Base-by-base conservation (phyloP, 2,888 invertebrate species). In the Acleris literana region DNA sequence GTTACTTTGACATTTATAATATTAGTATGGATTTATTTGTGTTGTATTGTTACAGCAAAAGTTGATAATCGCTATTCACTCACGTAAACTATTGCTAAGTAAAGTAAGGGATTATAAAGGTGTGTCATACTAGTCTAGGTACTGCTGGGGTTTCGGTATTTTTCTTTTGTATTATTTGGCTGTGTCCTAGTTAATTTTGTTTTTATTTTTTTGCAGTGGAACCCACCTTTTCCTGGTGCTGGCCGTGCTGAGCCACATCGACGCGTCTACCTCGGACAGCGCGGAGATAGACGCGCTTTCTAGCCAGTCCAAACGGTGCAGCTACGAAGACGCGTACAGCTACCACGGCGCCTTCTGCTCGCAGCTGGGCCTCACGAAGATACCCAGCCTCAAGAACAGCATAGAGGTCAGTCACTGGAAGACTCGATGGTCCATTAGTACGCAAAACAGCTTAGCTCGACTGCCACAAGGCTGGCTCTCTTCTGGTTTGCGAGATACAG, bases 291-390 rank as follows among this genome's bases (percentile, higher is more conserved):
- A 89, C 64, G 83, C 79, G 6, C 70, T 92, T 62, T 76, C 82
- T 1, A 76, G 86, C 2, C 75, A 76, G 29, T 84, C 90, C 2
- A 85, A 76, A 2, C 86, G 87, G 65, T 94, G 94, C 76, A 85
- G 84, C n/a, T 93, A 93, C 75, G 90, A 87, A 68, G 88, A 89
- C 56, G 88, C 88, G 0, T 91, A 82, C 73, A 88, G 92, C 6
- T 93, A 94, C 93, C 87, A 93, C 22, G 94, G 94, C 2, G 94
- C 93, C 0, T 86, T 91, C 69, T 94, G 94, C 78, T 86, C 83
- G 4, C 87, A 90, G 0, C 83, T 93, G 22, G 86, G 88, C 25
- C 83, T 94, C 3, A 73, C 74, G 20, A 86, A 88, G 58, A 86
- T 94, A 70, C 94, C 94, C 0, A 85, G 73, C 69, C 81, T 94